phyloP scores from a whole-genome alignment of 2,888 invertebrate genomes.

The Baccha elongata region DNA sequence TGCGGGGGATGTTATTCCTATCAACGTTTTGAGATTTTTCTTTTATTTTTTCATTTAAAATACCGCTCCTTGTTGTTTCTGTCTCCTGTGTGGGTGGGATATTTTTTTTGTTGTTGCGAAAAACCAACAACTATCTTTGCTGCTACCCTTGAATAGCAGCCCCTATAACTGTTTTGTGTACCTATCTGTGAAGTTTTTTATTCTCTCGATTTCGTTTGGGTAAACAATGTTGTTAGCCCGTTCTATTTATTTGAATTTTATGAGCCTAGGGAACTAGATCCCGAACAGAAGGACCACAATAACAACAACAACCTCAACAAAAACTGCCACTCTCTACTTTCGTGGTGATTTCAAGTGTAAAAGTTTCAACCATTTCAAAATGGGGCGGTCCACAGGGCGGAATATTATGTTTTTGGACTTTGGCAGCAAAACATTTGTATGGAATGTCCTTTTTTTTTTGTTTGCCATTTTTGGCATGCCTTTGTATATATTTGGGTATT shows the following conservation, averaged over 20 bases:
- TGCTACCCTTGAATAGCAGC: constrained; percentile 16
- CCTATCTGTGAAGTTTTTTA: constrained; percentile 51
- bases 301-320: constrained; percentile 1
- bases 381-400: constrained; percentile 42
- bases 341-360: constrained; percentile 69
- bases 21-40: constrained; percentile 28
- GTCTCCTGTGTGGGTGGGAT: constrained; percentile 9
- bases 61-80: constrained; percentile 3
- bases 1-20: constrained; percentile 51
- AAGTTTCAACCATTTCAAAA: constrained; percentile 48
- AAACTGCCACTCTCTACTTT: constrained; percentile 16
- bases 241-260: constrained; percentile 71
- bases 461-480: constrained; percentile 45
- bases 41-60: constrained; percentile 7
- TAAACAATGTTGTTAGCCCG: constrained; percentile 64
- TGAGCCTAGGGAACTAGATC: constrained; percentile 61
- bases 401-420: constrained; percentile 67
- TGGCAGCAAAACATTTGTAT: constrained; percentile 67
- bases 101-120: constrained; percentile 19
- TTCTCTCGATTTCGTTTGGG: constrained; percentile 71
- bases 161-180: background rate
- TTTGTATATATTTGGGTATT: constrained; percentile 28
- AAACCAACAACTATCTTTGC: constrained; percentile 24
- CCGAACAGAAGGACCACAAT: background rate
- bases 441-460: constrained; percentile 50